Evolutionary conservation across 2,888 invertebrate genomes (phyloP).

Genomic region (Sacculina carcini): DNA sequence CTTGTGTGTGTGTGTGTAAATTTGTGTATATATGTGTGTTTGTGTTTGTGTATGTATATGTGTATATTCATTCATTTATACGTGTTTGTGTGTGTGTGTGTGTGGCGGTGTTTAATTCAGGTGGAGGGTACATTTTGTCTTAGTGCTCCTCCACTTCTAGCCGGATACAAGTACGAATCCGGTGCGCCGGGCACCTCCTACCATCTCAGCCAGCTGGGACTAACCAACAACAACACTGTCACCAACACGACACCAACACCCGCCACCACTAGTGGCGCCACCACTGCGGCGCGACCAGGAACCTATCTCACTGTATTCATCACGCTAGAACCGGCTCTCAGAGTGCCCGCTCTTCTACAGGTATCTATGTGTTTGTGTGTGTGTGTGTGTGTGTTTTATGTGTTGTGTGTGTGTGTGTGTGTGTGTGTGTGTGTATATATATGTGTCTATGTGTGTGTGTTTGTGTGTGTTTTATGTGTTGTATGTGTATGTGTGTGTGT

Average conservation of each 20-base stretch:
- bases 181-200: constrained; percentile 6
- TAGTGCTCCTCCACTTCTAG: constrained; percentile 38
- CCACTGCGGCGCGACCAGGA: constrained; percentile 15
- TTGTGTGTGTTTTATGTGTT: too few relatives aligned
- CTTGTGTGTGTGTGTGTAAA: background rate
- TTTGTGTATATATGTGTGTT: background rate
- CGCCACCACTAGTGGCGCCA: background rate
- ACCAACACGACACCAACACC: background rate
- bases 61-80: too few relatives aligned
- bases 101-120: too few relatives aligned
- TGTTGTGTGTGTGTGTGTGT: too few relatives aligned
- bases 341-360: constrained; percentile 16
- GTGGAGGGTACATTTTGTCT: constrained; percentile 58
- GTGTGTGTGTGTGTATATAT: too few relatives aligned
- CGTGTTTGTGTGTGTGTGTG: too few relatives aligned
- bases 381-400: too few relatives aligned
- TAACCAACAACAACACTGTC: constrained; percentile 11
- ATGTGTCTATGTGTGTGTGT: too few relatives aligned
- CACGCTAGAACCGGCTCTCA: constrained; percentile 34
- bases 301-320: constrained; percentile 34
- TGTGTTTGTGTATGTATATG: too few relatives aligned
- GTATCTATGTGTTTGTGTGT: too few relatives aligned
- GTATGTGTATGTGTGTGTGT: too few relatives aligned
- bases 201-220: constrained; percentile 15
- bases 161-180: constrained; percentile 31